phyloP scores from a whole-genome alignment of 2,113 vertebrate species.

The Plestiodon gilberti region DNA sequence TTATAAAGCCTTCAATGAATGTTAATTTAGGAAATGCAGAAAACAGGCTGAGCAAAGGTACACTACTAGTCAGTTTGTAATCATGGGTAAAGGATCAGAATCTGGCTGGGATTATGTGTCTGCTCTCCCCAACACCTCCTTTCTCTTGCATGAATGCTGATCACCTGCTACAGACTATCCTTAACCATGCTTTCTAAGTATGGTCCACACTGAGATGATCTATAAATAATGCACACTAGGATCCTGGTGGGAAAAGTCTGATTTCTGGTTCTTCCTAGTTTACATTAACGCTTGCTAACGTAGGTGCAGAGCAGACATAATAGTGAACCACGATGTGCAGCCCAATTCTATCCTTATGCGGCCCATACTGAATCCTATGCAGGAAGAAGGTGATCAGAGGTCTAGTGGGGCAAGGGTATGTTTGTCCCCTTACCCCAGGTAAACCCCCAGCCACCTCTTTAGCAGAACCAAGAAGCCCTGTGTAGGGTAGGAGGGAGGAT shows the following conservation, averaged over 20 bases:
- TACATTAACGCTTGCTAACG: neutral
- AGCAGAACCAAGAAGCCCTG: too few relatives aligned
- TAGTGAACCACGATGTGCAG: too few relatives aligned
- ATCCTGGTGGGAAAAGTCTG: neutral
- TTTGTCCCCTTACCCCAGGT: too few relatives aligned
- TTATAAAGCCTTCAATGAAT: neutral
- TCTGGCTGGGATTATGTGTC: neutral
- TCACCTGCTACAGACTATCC: neutral
- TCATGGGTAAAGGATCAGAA: neutral
- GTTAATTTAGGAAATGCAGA: constrained; percentile 18
- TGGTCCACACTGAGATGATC: neutral
- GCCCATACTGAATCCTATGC: too few relatives aligned
- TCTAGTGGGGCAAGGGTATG: too few relatives aligned
- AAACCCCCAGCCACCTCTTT: too few relatives aligned
- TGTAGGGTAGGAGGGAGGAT: too few relatives aligned
- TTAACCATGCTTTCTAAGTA: neutral
- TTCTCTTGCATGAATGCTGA: neutral
- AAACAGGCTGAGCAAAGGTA: too few relatives aligned
- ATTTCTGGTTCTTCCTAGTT: too few relatives aligned
- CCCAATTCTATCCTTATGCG: too few relatives aligned
- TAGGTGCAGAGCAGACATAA: neutral
- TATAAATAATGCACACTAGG: neutral
- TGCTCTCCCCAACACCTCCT: neutral
- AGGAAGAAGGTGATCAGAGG: too few relatives aligned
- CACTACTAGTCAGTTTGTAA: neutral